A percentile compares a stretch with the other conserved stretches of the same genome.
phyloP scores from a whole-genome alignment of 2,113 vertebrate species.

The Zosterops japonicus region DNA sequence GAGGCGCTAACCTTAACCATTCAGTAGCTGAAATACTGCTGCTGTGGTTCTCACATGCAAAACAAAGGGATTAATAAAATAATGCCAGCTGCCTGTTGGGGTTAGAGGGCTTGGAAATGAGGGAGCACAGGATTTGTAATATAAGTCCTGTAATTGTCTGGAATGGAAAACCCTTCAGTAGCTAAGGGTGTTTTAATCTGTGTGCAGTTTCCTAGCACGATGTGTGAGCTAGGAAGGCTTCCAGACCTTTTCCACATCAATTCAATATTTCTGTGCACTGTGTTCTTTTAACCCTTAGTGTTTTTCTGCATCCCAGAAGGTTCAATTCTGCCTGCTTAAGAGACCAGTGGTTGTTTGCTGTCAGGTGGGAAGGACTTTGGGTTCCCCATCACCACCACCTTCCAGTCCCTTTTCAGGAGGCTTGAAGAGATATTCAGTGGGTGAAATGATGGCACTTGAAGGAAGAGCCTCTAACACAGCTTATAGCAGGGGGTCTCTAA shows the following conservation, averaged over 20 bases:
- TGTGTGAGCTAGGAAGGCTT: not conserved
- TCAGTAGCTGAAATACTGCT: slow-evolving; percentile 20
- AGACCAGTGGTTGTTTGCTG: not conserved
- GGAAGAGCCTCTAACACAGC: not conserved
- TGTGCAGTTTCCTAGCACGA: not conserved
- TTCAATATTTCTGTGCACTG: not conserved
- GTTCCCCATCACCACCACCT: not conserved
- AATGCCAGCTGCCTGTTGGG: slow-evolving; percentile 13
- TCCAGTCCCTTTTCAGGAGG: slow-evolving; percentile 1
- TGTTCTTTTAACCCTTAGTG: not conserved
- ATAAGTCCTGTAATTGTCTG: not conserved
- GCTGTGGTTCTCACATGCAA: not conserved
- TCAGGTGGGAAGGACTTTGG: not conserved
- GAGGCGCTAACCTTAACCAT: slow-evolving; percentile 29
- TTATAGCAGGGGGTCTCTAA: slow-evolving; percentile 35
- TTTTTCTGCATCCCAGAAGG: not conserved
- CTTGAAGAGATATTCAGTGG: not conserved
- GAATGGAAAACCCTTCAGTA: not conserved
- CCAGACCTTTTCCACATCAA: not conserved
- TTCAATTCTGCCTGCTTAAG: not conserved
- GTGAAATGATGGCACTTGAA: slow-evolving; percentile 10
- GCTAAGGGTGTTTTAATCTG: not conserved
- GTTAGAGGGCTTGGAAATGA: slow-evolving; percentile 8
- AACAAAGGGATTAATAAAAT: slow-evolving; percentile 57
- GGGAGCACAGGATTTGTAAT: not conserved